Evolutionary conservation across 2,113 vertebrate species (phyloP).

Genomic region (Tragelaphus strepsiceros): DNA sequence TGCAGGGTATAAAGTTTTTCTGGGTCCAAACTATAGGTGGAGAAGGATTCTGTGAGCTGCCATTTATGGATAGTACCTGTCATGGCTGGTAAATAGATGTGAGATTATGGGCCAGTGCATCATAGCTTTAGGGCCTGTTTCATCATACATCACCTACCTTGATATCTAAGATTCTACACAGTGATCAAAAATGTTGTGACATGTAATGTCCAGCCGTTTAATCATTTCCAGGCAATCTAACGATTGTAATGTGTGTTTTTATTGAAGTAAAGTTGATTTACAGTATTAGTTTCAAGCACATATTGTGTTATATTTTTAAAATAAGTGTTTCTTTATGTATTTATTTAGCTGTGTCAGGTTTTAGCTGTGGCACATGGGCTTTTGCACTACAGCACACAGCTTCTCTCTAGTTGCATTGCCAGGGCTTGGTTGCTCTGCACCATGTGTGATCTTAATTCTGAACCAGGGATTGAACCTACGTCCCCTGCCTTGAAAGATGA

Average conservation of each 20-base stretch:
- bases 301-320: neutral
- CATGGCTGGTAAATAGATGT: neutral
- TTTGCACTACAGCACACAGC: neutral
- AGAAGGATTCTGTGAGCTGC: neutral
- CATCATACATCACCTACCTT: neutral
- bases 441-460: neutral
- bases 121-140: neutral
- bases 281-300: neutral
- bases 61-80: neutral
- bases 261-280: neutral
- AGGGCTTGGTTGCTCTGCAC: neutral
- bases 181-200: neutral
- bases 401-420: neutral
- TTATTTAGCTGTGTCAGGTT: neutral
- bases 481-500: neutral
- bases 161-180: neutral
- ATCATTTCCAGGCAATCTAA: neutral
- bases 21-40: rapidly evolving
- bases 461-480: neutral
- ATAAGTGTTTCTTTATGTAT: neutral
- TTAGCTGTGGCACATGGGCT: neutral
- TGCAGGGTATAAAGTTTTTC: neutral
- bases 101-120: neutral
- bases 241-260: too few species aligned
- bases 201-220: neutral